Evolutionary conservation across 2,888 invertebrate genomes (phyloP).

Genomic region (Zygaena filipendulae): DNA sequence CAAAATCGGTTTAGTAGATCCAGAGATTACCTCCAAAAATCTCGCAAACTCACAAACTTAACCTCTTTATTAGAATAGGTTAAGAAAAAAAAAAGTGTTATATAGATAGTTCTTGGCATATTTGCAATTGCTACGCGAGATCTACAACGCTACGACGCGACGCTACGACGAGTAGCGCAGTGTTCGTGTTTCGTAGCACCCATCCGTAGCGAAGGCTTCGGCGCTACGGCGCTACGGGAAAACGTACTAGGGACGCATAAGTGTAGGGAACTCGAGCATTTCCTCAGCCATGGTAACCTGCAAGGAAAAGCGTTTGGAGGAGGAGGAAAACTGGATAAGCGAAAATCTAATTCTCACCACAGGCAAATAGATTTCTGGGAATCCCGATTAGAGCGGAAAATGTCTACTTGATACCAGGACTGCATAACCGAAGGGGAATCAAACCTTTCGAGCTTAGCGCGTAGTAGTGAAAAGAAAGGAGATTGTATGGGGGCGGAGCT

Average conservation of each 20-base stretch:
- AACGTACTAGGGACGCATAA: conserved; percentile 38
- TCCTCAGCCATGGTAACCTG: conserved; percentile 16
- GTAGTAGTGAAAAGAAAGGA: conserved; percentile 24
- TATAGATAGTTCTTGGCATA: no score
- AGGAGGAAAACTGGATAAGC: conserved; percentile 26
- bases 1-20: no score
- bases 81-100: no score
- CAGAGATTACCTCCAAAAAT: no score
- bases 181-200: conserved; percentile 17
- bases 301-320: conserved; percentile 16
- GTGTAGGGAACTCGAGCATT: conserved; percentile 12
- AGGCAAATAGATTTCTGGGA: conserved; percentile 49
- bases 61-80: no score
- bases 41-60: no score
- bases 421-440: conserved; percentile 22
- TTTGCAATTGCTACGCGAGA: no score
- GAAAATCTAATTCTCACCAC: conserved; percentile 47
- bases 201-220: conserved; percentile 26
- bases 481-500: conserved; percentile 32
- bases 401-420: conserved; percentile 57
- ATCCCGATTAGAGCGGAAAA: conserved; percentile 69
- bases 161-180: conserved; percentile 6
- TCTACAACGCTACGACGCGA: conserved; percentile 3
- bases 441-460: conserved; percentile 4
- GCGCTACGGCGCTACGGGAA: conserved; percentile 26